Evolutionary conservation across 2,888 invertebrate genomes (phyloP).

Genomic region (Heliconius erato): DNA sequence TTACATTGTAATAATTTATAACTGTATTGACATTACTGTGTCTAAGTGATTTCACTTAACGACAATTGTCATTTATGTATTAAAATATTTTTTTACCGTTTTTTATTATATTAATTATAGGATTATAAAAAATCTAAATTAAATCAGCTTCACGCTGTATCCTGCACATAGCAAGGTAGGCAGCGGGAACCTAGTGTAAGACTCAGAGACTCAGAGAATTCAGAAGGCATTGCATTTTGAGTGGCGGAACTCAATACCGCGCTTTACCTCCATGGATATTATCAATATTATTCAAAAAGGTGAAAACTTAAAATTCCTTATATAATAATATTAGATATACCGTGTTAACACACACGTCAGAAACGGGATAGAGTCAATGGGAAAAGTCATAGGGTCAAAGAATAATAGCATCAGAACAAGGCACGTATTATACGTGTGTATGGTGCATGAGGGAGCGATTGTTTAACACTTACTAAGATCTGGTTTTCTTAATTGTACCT

Average conservation of each 20-base stretch:
- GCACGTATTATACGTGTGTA: not conserved
- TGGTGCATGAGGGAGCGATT: slow-evolving; percentile 26
- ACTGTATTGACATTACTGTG: not conserved
- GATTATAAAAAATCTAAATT: too few species aligned
- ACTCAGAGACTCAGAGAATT: too few species aligned
- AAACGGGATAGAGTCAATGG: slow-evolving; percentile 38
- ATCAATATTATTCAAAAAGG: too few species aligned
- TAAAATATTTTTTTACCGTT: not conserved
- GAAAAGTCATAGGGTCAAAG: slow-evolving; percentile 46
- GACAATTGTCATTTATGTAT: not conserved
- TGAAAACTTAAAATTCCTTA: too few species aligned
- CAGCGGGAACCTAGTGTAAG: too few species aligned
- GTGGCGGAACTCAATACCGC: too few species aligned
- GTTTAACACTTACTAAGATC: not conserved
- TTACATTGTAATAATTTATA: not conserved
- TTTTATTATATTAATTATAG: too few species aligned
- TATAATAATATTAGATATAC: slow-evolving; percentile 28
- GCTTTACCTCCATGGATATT: too few species aligned
- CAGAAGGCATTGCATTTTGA: too few species aligned
- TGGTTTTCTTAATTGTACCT: not conserved
- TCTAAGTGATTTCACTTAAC: too few species aligned
- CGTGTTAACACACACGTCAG: slow-evolving; percentile 45
- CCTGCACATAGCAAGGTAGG: too few species aligned
- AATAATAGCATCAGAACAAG: slow-evolving; percentile 40
- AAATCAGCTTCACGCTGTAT: too few species aligned